These are phyloP conservation scores for Agrochola lota DNA, from an alignment of 2,888 invertebrate species.

Conservation along the genomic window DNA sequence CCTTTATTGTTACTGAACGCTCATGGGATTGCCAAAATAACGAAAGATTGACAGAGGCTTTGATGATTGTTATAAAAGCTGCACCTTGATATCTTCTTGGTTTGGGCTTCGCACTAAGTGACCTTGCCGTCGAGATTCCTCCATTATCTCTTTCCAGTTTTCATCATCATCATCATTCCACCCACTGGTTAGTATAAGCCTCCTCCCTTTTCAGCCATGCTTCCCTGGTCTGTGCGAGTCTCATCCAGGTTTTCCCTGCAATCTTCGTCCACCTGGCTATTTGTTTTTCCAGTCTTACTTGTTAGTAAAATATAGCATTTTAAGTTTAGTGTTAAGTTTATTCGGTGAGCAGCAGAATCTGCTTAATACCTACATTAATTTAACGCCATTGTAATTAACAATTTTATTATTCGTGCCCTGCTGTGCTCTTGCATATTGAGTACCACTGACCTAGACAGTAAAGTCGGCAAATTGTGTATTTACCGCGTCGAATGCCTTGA, in stretches of 20 bases:
- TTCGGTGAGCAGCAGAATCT: neutral
- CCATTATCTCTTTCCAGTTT: neutral
- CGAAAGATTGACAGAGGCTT: neutral
- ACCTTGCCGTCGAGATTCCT: neutral
- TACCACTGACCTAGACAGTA: conserved; percentile 29
- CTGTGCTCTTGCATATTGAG: conserved; percentile 12
- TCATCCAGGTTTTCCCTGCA: too few relatives aligned
- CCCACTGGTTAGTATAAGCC: too few relatives aligned
- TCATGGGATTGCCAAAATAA: neutral
- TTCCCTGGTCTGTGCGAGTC: too few relatives aligned
- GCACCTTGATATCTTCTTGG: neutral
- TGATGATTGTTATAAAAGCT: neutral
- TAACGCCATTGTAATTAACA: neutral
- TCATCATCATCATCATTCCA: too few relatives aligned
- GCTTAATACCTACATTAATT: neutral
- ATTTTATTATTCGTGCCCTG: conserved; percentile 10
- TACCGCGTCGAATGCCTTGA: conserved; percentile 36
- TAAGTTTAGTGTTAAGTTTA: neutral
- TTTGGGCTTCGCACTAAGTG: neutral
- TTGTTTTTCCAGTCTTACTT: neutral
- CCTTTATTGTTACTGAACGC: too few relatives aligned
- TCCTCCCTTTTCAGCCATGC: too few relatives aligned
- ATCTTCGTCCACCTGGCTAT: too few relatives aligned
- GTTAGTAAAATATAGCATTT: neutral
- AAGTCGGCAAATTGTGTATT: conserved; percentile 18